Percentiles rank a stretch among this genome's conserved stretches.
Conservation (phyloP, 2,797 vertebrate genomes). For the Halcyon chelicuti region DNA sequence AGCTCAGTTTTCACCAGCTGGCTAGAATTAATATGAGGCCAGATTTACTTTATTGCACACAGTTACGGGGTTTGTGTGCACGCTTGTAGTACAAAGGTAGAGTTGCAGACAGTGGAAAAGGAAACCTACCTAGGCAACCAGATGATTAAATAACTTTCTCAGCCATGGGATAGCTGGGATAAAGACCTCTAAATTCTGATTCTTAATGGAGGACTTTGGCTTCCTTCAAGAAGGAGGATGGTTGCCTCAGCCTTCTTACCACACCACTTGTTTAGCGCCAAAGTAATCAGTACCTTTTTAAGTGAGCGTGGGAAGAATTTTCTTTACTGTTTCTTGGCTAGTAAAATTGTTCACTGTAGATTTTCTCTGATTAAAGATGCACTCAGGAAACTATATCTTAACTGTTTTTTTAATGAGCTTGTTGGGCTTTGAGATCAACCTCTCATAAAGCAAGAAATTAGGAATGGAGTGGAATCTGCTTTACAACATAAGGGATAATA, state of each 20-base stretch:
- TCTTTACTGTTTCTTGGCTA: background rate
- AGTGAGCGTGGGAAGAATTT: background rate
- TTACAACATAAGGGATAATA: background rate
- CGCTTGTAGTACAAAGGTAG: background rate
- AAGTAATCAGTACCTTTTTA: background rate
- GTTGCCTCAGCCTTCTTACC: background rate
- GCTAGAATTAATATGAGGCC: background rate
- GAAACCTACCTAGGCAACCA: background rate
- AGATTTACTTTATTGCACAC: background rate
- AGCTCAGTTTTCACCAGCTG: slow-evolving; percentile 12
- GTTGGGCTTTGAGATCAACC: background rate
- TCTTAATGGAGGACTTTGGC: background rate
- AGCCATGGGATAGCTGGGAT: background rate
- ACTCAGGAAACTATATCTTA: background rate
- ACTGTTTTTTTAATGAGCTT: background rate
- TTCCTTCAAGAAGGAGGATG: background rate
- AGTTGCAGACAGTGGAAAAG: background rate
- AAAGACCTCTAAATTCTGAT: background rate
- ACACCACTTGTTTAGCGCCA: background rate
- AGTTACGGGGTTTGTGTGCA: background rate
- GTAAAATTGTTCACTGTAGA: background rate
- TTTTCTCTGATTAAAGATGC: background rate
- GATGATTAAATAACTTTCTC: background rate
- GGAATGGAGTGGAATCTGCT: background rate
- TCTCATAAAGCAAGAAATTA: background rate